These are phyloP conservation scores for Oreochromis mossambicus DNA, from an alignment of 2,797 vertebrate species.

Conservation along the genomic window DNA sequence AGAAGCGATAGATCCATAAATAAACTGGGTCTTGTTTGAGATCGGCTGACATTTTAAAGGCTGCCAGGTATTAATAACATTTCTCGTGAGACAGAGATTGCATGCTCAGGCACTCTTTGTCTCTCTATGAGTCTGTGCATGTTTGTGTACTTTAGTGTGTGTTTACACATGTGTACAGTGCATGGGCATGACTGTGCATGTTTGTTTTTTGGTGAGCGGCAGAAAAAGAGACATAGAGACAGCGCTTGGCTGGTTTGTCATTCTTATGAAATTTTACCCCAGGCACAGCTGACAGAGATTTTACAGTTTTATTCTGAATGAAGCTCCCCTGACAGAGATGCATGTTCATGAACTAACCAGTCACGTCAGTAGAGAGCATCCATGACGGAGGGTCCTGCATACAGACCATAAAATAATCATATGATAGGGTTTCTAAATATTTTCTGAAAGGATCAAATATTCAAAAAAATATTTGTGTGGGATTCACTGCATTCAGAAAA, in stretches of 20 bases:
- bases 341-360: not conserved
- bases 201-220: rapidly evolving
- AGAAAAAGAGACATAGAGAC: not conserved
- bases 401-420: not conserved
- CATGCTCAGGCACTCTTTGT: not conserved
- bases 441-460: not conserved
- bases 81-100: slow-evolving; percentile 53
- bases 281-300: slow-evolving; percentile 22
- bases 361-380: not conserved
- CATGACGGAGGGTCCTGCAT: rapidly evolving
- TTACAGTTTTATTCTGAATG: slow-evolving; percentile 10
- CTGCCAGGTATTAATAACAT: slow-evolving; percentile 60
- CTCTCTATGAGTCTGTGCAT: not conserved
- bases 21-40: slow-evolving; percentile 62
- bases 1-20: slow-evolving; percentile 68
- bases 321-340: not conserved
- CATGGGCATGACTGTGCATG: slow-evolving; percentile 1
- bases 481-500: not conserved
- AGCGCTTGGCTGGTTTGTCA: not conserved
- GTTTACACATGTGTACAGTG: not conserved
- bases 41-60: slow-evolving; percentile 57
- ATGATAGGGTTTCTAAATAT: not conserved
- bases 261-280: slow-evolving; percentile 10
- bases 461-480: not conserved
- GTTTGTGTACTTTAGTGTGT: not conserved